phyloP scores from a whole-genome alignment of 2,797 vertebrate genomes.

The Benthosema pterotum region DNA sequence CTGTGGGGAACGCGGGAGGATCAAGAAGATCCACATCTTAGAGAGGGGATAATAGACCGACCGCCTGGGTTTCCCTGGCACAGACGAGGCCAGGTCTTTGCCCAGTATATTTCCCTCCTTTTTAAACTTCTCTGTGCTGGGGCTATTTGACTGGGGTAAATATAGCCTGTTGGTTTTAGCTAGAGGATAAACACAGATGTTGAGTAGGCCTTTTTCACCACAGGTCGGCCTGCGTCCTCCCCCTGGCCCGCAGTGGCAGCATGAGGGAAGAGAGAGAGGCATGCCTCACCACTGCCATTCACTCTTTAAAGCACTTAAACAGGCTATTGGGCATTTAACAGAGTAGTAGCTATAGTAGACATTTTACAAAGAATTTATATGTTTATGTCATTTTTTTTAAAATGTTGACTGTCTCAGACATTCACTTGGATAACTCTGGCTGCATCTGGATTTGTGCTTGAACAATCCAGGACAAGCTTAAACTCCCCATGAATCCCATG shows the following conservation, averaged over 20 bases:
- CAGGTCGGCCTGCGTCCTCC: slow-evolving; percentile 64
- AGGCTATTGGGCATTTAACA: slow-evolving; percentile 39
- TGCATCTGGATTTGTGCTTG: slow-evolving; percentile 16
- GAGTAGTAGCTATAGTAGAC: slow-evolving; percentile 34
- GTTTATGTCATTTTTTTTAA: too few relatives aligned
- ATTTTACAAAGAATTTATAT: slow-evolving; percentile 39
- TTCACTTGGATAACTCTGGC: slow-evolving; percentile 21
- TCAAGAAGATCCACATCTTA: slow-evolving; percentile 6
- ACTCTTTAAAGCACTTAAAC: slow-evolving; percentile 58
- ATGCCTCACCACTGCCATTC: slow-evolving; percentile 27
- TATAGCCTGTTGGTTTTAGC: slow-evolving; percentile 84
- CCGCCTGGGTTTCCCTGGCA: slow-evolving; percentile 22
- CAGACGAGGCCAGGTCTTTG: slow-evolving; percentile 13
- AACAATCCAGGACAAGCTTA: slow-evolving; percentile 12
- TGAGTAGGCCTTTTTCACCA: slow-evolving; percentile 74
- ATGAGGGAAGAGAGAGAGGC: slow-evolving; percentile 34
- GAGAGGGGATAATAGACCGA: slow-evolving; percentile 11
- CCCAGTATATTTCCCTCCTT: slow-evolving; percentile 41
- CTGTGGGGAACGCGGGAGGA: neutral
- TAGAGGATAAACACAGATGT: slow-evolving; percentile 85
- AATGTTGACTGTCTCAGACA: neutral
- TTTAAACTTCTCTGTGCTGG: slow-evolving; percentile 34
- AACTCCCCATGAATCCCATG: neutral
- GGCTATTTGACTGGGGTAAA: slow-evolving; percentile 80
- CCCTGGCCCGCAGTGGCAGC: slow-evolving; percentile 53